Evolutionary conservation across 1,140 invertebrate genomes (phyloP).

Genomic region (Yoshiicerus persimilis): DNA sequence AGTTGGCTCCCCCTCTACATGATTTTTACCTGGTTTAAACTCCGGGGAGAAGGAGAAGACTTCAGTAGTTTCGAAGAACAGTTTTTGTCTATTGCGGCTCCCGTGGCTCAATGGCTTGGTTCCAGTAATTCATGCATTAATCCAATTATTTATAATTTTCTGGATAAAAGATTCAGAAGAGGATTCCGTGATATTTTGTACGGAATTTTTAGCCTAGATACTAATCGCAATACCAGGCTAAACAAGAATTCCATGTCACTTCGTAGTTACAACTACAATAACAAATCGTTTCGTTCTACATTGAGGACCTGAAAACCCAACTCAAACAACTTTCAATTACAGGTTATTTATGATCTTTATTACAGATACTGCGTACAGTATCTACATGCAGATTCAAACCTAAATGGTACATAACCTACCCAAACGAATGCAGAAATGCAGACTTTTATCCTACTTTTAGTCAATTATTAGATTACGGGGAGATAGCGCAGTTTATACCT

Average conservation of each 20-base stretch:
- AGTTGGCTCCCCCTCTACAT: conserved; percentile 69
- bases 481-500: no score
- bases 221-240: no score
- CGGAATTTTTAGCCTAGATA: not conserved
- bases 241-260: not conserved
- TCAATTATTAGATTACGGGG: no score
- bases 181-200: conserved; percentile 56
- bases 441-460: no score
- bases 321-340: not conserved
- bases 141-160: conserved; percentile 66
- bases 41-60: conserved; percentile 56
- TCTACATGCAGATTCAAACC: no score
- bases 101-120: conserved; percentile 68
- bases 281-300: not conserved
- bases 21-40: conserved; percentile 57
- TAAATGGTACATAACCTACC: no score
- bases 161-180: conserved; percentile 66
- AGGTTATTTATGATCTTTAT: not conserved
- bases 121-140: conserved; percentile 59
- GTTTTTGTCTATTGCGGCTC: conserved; percentile 56
- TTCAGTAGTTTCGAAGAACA: conserved; percentile 42
- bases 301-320: not conserved
- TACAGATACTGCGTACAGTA: not conserved
- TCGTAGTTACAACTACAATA: not conserved
- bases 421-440: no score